Conservation (phyloP, 2,888 invertebrate species). For the Tenodera sinensis region DNA sequence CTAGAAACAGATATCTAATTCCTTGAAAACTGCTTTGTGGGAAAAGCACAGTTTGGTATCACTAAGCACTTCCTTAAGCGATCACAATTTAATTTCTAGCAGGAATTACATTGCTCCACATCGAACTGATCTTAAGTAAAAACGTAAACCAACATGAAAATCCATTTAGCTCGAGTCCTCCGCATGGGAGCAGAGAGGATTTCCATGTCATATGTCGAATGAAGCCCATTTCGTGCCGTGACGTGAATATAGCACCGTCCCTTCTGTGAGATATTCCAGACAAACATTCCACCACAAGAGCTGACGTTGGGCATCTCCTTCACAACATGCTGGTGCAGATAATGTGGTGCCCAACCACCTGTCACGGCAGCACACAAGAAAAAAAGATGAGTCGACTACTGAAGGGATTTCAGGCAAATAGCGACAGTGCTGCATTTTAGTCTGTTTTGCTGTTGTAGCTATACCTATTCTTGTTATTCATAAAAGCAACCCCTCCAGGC, state of each 20-base stretch:
- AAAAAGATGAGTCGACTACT: background rate
- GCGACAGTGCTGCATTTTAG: too few relatives aligned
- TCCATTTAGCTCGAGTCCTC: background rate
- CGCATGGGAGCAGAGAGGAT: background rate
- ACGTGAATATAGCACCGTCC: background rate
- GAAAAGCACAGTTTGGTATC: background rate
- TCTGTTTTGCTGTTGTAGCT: too few relatives aligned
- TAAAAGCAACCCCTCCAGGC: too few relatives aligned
- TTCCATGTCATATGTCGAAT: background rate
- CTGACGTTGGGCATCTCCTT: background rate
- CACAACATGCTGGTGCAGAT: background rate
- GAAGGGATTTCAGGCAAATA: too few relatives aligned
- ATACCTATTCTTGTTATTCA: too few relatives aligned
- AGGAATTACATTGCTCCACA: background rate
- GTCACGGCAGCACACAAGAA: background rate
- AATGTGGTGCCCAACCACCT: background rate
- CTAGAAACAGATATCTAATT: too few relatives aligned
- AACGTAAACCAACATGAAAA: background rate
- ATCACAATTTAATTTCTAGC: too few relatives aligned
- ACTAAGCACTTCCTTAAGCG: background rate
- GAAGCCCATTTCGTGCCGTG: background rate
- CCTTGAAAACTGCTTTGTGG: too few relatives aligned
- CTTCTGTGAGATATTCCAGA: background rate
- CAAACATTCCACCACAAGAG: background rate
- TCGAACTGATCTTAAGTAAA: background rate